These are phyloP conservation scores for Orthosia incerta DNA, from an alignment of 2,888 invertebrate genomes.

Conservation along the genomic window DNA sequence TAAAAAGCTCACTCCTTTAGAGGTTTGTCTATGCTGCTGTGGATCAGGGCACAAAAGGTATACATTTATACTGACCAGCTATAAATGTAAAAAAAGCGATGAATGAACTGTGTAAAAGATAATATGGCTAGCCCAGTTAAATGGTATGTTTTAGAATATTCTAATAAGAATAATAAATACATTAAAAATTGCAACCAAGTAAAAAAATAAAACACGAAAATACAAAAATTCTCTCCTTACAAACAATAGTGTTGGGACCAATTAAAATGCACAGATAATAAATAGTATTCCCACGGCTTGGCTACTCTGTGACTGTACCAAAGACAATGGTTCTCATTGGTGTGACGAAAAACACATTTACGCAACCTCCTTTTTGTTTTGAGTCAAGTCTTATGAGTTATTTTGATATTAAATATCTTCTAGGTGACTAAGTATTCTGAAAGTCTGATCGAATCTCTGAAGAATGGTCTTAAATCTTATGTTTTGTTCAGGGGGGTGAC, in stretches of 20 bases:
- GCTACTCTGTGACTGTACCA: conserved; percentile 45
- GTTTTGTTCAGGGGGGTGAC: too few relatives aligned
- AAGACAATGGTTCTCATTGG: conserved; percentile 65
- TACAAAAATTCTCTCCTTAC: conserved; percentile 37
- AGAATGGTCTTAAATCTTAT: too few relatives aligned
- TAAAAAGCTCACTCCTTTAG: conserved; percentile 2
- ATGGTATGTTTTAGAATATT: too few relatives aligned
- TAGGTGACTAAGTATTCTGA: too few relatives aligned
- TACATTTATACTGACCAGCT: too few relatives aligned
- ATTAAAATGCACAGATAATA: conserved; percentile 65
- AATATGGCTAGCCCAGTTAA: too few relatives aligned
- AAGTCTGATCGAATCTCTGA: too few relatives aligned
- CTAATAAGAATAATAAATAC: neutral
- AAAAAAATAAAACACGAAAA: conserved; percentile 10
- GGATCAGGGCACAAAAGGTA: too few relatives aligned
- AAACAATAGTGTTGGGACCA: conserved; percentile 59
- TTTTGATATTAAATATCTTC: conserved; percentile 24
- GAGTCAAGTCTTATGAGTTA: conserved; percentile 15
- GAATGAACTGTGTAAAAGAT: neutral
- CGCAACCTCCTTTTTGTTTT: conserved; percentile 54
- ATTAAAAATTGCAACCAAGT: conserved; percentile 8
- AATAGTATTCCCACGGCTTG: conserved; percentile 59
- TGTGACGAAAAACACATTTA: conserved; percentile 58
- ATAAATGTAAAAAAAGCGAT: neutral
- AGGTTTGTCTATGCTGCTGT: neutral